Conservation (phyloP, 2,113 vertebrate genomes). For the Crotophaga sulcirostris region DNA sequence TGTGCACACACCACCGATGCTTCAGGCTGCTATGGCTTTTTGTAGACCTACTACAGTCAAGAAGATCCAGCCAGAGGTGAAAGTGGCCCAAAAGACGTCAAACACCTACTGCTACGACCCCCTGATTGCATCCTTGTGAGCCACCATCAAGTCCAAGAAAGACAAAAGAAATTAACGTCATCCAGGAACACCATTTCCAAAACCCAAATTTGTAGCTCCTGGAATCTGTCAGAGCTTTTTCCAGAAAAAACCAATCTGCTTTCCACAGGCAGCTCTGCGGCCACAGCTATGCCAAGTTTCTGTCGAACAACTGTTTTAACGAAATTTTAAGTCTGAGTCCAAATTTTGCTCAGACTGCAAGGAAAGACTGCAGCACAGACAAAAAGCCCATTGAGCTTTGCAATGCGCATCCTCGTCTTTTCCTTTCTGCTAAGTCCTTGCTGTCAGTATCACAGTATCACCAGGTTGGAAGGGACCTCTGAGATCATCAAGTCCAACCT, state of each 20-base stretch:
- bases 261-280: conserved; percentile 7
- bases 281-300: not conserved
- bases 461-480: too few species aligned
- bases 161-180: not conserved
- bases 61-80: not conserved
- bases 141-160: not conserved
- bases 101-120: not conserved
- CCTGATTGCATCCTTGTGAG: not conserved
- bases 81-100: not conserved
- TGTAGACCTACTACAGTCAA: accelerated
- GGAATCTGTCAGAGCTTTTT: conserved; percentile 24
- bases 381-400: not conserved
- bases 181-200: not conserved
- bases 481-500: too few species aligned
- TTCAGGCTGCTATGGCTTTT: not conserved
- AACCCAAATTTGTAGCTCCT: not conserved
- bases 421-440: not conserved
- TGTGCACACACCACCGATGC: not conserved
- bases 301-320: conserved; percentile 18
- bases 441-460: too few species aligned
- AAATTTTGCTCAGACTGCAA: not conserved
- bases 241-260: not conserved
- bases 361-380: not conserved
- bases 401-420: not conserved
- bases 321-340: not conserved